Conservation (phyloP, 2,888 invertebrate genomes). For the Caenorhabditis sulstoni region DNA sequence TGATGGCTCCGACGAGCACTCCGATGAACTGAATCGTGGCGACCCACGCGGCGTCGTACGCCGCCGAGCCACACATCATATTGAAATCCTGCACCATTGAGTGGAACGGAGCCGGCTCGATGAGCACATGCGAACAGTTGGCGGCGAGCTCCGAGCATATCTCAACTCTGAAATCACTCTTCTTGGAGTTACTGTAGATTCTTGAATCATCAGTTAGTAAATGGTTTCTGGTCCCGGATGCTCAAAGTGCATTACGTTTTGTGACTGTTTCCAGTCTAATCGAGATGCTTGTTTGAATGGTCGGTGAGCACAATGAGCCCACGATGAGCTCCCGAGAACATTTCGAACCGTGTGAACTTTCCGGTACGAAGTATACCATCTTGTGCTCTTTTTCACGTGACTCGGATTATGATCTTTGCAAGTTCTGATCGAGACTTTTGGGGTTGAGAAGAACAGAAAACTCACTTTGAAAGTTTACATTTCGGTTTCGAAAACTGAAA, state of each 20-base stretch:
- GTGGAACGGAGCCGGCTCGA: slow-evolving; percentile 51
- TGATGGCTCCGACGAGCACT: slow-evolving; percentile 65
- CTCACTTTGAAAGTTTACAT: slow-evolving; percentile 64
- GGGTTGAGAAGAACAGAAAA: background rate
- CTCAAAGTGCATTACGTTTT: too few relatives aligned
- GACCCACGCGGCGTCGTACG: slow-evolving; percentile 67
- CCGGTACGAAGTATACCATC: background rate
- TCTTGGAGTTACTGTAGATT: too few relatives aligned
- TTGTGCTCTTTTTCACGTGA: background rate
- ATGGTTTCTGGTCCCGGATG: too few relatives aligned
- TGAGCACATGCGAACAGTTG: slow-evolving; percentile 35
- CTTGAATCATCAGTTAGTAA: too few relatives aligned
- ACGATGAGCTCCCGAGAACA: too few relatives aligned
- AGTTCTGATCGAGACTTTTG: background rate
- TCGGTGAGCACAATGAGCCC: too few relatives aligned
- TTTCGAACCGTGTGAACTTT: too few relatives aligned
- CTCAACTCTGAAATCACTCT: slow-evolving; percentile 33
- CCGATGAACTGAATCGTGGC: slow-evolving; percentile 70
- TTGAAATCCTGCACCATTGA: slow-evolving; percentile 67
- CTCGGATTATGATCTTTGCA: too few relatives aligned
- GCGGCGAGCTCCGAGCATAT: slow-evolving; percentile 50
- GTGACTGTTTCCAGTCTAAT: too few relatives aligned
- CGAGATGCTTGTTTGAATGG: too few relatives aligned
- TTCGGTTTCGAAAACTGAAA: slow-evolving; percentile 59
- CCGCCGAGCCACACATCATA: slow-evolving; percentile 57